These are phyloP conservation scores for Sarcophaga carnaria DNA, from an alignment of 2,888 invertebrate species.

Conservation along the genomic window DNA sequence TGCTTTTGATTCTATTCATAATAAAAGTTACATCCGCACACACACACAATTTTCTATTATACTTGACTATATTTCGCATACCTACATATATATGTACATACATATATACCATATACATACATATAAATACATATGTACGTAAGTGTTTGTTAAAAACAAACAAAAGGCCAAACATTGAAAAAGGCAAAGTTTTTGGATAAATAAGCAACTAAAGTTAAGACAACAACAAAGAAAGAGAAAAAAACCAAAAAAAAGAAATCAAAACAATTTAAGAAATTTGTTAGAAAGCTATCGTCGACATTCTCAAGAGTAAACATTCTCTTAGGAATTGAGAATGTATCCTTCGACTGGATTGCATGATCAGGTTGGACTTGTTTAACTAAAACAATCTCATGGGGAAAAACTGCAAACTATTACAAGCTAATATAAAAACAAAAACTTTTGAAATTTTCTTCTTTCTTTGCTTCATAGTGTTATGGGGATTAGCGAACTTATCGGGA, in stretches of 20 bases:
- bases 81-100: background rate
- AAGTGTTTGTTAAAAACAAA: conserved; percentile 40
- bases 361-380: background rate
- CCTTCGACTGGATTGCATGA: background rate
- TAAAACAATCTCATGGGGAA: background rate
- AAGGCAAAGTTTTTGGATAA: conserved; percentile 61
- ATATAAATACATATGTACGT: conserved; percentile 14
- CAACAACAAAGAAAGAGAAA: background rate
- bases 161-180: conserved; percentile 46
- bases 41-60: background rate
- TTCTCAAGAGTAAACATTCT: conserved; percentile 22
- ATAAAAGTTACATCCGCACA: conserved; percentile 11
- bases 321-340: background rate
- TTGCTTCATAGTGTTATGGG: background rate
- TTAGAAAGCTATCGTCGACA: conserved; percentile 50
- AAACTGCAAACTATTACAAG: background rate
- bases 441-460: background rate
- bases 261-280: conserved; percentile 60
- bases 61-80: background rate
- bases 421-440: background rate
- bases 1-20: conserved; percentile 54
- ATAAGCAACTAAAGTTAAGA: conserved; percentile 3
- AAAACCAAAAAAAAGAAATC: conserved; percentile 1
- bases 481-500: background rate
- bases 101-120: background rate